Evolutionary conservation across 1,140 invertebrate genomes (phyloP).

Genomic region (Diachasmimorpha longicaudata): DNA sequence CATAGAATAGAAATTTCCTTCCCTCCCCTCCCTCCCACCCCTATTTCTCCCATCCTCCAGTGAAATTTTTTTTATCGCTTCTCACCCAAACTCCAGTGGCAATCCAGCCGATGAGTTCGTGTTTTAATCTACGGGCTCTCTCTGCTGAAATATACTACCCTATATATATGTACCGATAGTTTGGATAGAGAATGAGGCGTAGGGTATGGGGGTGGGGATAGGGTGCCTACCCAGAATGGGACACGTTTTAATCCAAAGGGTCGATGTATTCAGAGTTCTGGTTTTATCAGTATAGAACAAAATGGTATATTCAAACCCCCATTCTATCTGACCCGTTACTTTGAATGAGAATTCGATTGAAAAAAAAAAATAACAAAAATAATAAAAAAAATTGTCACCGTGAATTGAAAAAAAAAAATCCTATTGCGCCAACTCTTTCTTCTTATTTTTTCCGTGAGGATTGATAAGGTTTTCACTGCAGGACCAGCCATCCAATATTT

Average conservation of each 20-base stretch:
- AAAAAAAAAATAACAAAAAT: not conserved
- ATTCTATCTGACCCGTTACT: conserved; percentile 1
- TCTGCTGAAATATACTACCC: not conserved
- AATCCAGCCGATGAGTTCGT: conserved; percentile 4
- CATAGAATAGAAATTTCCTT: not conserved
- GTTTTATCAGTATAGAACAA: conserved; percentile 9
- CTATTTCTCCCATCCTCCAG: not conserved
- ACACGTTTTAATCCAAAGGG: conserved; percentile 6
- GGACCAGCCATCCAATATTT: no score
- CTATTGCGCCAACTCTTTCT: no score
- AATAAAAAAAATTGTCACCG: not conserved
- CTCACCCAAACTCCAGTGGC: conserved; percentile 4
- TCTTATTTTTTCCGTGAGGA: no score
- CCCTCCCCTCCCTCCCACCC: not conserved
- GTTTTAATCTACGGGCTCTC: conserved; percentile 4
- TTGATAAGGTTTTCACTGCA: no score
- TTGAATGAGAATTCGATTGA: conserved; percentile 1
- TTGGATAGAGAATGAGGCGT: not conserved
- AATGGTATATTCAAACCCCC: not conserved
- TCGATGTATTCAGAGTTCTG: conserved; percentile 6
- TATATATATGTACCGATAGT: conserved; percentile 1
- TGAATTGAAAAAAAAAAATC: not conserved
- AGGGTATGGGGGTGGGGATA: not conserved
- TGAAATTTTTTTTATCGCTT: not conserved
- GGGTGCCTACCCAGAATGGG: not conserved